phyloP scores from a whole-genome alignment of 2,888 invertebrate species.

The Eupithecia tripunctaria region DNA sequence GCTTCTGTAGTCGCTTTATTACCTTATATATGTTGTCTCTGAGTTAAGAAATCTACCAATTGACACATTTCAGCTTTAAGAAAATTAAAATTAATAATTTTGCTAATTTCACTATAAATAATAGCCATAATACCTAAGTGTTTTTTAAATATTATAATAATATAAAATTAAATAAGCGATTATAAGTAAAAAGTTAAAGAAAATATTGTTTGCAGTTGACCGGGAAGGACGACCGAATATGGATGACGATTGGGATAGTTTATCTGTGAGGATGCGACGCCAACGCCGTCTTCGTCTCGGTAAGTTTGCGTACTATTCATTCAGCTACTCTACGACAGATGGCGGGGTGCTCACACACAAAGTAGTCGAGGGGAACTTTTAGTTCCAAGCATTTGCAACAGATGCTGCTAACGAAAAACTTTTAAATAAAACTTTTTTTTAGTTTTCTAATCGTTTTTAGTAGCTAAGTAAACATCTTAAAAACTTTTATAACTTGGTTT shows the following conservation, averaged over 20 bases:
- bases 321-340: slow-evolving; percentile 40
- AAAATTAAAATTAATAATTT: too few species aligned
- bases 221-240: slow-evolving; percentile 86
- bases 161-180: too few species aligned
- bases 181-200: background rate
- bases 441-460: too few species aligned
- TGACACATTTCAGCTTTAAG: too few species aligned
- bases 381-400: slow-evolving; percentile 18
- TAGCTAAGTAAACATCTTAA: background rate
- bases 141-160: too few species aligned
- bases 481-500: background rate
- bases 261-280: slow-evolving; percentile 90
- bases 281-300: slow-evolving; percentile 83
- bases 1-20: too few species aligned
- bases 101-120: too few species aligned
- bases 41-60: too few species aligned
- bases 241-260: slow-evolving; percentile 92
- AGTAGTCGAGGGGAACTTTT: slow-evolving; percentile 8
- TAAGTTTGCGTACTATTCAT: slow-evolving; percentile 58
- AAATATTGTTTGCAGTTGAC: slow-evolving; percentile 63
- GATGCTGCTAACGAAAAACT: slow-evolving; percentile 1
- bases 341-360: slow-evolving; percentile 14
- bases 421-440: background rate
- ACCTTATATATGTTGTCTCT: too few species aligned
- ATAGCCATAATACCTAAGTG: too few species aligned